A percentile compares a stretch with the other conserved stretches of the same genome.
These are phyloP conservation scores for Panthera leo DNA, from an alignment of 2,113 vertebrate species.

Conservation along the genomic window DNA sequence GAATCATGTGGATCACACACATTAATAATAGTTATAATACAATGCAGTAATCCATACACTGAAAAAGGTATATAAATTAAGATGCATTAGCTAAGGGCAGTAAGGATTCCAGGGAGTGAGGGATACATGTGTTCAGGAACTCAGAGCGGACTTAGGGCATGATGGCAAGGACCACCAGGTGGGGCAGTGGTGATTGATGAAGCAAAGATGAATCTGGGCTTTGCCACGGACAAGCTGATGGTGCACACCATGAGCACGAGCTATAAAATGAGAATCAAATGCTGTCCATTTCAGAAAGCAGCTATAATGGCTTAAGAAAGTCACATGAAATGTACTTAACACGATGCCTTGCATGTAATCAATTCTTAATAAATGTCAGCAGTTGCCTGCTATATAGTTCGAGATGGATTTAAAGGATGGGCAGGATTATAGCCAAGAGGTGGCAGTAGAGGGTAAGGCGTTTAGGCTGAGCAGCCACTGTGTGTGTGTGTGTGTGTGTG, in stretches of 20 bases:
- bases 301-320: too few relatives aligned
- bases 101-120: neutral
- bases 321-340: neutral
- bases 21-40: neutral
- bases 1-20: neutral
- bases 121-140: too few relatives aligned
- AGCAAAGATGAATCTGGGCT: neutral
- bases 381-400: neutral
- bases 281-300: too few relatives aligned
- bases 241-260: neutral
- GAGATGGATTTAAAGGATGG: neutral
- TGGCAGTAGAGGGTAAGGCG: neutral
- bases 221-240: neutral
- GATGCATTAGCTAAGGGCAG: neutral
- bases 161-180: neutral
- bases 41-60: neutral
- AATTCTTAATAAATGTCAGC: neutral
- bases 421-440: neutral
- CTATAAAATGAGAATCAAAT: neutral
- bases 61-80: neutral
- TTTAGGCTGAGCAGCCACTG: neutral
- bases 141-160: neutral
- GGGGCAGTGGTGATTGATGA: neutral
- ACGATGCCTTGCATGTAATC: rapidly evolving
- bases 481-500: neutral